These are phyloP conservation scores for Dendrolimus pini DNA, from an alignment of 2,888 invertebrate species.

Conservation along the genomic window DNA sequence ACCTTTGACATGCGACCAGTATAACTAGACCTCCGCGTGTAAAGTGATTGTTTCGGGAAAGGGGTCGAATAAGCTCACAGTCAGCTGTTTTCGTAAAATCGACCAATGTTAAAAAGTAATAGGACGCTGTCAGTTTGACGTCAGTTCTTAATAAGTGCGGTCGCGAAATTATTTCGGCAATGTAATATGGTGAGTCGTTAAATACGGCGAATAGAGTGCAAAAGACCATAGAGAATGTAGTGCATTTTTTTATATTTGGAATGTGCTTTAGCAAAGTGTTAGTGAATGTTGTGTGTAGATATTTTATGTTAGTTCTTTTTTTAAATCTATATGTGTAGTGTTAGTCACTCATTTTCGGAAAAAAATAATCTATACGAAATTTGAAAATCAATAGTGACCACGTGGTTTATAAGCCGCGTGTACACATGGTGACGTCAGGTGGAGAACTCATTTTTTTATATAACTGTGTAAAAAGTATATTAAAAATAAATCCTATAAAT, in stretches of 20 bases:
- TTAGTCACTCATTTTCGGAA: not conserved
- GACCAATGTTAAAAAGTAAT: slow-evolving; percentile 37
- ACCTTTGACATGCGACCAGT: slow-evolving; percentile 24
- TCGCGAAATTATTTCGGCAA: slow-evolving; percentile 41
- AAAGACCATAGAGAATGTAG: slow-evolving; percentile 16
- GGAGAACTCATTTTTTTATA: not conserved
- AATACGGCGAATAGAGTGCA: slow-evolving; percentile 32
- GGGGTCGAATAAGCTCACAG: slow-evolving; percentile 35
- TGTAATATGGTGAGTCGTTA: slow-evolving; percentile 65
- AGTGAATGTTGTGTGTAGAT: slow-evolving; percentile 10
- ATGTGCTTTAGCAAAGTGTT: slow-evolving; percentile 29
- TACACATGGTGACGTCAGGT: not conserved
- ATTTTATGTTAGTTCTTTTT: slow-evolving; percentile 19
- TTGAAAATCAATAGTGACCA: slow-evolving; percentile 25
- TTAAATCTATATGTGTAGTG: not conserved
- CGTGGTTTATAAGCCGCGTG: slow-evolving; percentile 14
- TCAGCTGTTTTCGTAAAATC: slow-evolving; percentile 68
- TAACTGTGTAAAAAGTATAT: too few species aligned
- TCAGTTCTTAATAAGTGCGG: slow-evolving; percentile 44
- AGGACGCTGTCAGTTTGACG: slow-evolving; percentile 47
- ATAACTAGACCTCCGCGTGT: slow-evolving; percentile 11
- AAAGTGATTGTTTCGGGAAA: slow-evolving; percentile 9
- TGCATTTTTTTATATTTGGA: slow-evolving; percentile 33
- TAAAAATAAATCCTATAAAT: too few species aligned
- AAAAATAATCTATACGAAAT: slow-evolving; percentile 3